These are phyloP conservation scores for Lonchura striata DNA, from an alignment of 2,113 vertebrate species.

Conservation along the genomic window DNA sequence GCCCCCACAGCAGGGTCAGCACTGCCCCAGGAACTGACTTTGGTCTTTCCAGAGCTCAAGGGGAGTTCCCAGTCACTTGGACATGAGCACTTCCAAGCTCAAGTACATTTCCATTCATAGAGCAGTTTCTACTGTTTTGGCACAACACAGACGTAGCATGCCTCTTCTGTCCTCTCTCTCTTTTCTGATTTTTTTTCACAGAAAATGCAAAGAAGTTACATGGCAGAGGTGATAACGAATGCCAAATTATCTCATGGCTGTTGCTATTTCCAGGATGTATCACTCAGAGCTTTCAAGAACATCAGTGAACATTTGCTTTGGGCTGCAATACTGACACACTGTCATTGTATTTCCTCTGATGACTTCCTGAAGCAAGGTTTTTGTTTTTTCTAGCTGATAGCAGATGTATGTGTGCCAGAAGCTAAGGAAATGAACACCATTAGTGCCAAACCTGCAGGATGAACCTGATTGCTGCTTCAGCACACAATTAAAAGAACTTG, in stretches of 20 bases:
- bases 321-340: neutral
- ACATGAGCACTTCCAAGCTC: neutral
- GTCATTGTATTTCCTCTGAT: neutral
- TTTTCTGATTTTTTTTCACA: neutral
- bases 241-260: neutral
- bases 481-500: neutral
- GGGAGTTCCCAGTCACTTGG: neutral
- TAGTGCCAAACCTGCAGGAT: neutral
- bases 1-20: neutral
- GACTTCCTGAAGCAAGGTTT: conserved; percentile 11
- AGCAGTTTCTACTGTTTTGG: neutral
- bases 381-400: neutral
- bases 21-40: neutral
- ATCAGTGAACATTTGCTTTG: neutral
- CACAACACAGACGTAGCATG: neutral
- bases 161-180: neutral
- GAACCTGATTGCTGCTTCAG: neutral
- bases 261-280: neutral
- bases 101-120: neutral
- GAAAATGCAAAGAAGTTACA: neutral
- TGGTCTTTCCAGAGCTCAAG: accelerated
- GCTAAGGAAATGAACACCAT: neutral
- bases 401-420: neutral
- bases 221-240: neutral
- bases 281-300: neutral